phyloP scores from a whole-genome alignment of 2,888 invertebrate genomes.

The Coelinius sp. region DNA sequence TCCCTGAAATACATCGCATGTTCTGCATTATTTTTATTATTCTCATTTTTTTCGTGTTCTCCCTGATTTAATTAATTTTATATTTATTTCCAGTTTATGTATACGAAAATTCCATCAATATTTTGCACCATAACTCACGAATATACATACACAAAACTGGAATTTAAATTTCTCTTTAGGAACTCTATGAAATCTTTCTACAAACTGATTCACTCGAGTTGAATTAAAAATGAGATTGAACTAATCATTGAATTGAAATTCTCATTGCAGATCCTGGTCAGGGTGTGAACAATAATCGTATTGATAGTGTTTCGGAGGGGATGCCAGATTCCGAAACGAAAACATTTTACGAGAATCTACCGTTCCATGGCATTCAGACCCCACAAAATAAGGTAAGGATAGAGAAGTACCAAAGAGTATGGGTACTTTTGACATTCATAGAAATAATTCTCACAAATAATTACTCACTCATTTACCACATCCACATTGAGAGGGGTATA shows the following conservation, averaged over 20 bases:
- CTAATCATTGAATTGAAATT: conserved; percentile 17
- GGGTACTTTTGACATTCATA: background rate
- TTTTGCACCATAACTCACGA: background rate
- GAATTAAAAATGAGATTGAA: background rate
- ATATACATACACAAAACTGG: background rate
- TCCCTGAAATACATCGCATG: background rate
- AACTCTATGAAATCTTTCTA: background rate
- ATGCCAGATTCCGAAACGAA: conserved; percentile 86
- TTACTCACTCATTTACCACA: conserved; percentile 14
- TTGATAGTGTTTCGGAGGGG: conserved; percentile 75
- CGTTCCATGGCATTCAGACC: conserved; percentile 94
- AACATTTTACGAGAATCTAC: conserved; percentile 91
- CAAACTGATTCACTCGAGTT: background rate
- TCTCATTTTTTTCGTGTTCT: background rate
- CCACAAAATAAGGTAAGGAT: conserved; percentile 90
- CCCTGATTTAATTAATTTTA: conserved; percentile 15
- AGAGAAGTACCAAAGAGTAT: background rate
- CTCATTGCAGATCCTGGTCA: conserved; percentile 67
- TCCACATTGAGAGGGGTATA: background rate
- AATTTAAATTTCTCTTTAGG: conserved; percentile 4
- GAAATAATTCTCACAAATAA: conserved; percentile 1
- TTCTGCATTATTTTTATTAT: background rate
- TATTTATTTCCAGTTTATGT: conserved; percentile 4
- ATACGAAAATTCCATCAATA: background rate
- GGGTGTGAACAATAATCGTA: conserved; percentile 66